These are phyloP conservation scores for Schizopygopsis pylzovi DNA, from an alignment of 2,797 vertebrate species.

Conservation along the genomic window DNA sequence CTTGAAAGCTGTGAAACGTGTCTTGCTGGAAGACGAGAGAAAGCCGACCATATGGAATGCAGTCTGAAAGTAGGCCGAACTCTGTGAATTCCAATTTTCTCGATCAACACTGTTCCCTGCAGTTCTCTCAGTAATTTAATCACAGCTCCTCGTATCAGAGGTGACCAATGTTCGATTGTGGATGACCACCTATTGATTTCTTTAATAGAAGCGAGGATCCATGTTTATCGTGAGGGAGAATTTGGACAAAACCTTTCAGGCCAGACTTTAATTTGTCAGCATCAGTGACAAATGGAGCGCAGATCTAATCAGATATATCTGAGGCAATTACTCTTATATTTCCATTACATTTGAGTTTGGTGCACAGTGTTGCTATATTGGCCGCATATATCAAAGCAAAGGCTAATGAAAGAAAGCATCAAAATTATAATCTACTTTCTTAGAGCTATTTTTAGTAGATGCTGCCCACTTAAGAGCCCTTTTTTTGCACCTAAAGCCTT, in stretches of 20 bases:
- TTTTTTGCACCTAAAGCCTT: constrained; percentile 21
- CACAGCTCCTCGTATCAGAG: not conserved
- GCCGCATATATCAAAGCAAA: constrained; percentile 39
- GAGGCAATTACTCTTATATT: constrained; percentile 46
- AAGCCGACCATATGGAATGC: constrained; percentile 38
- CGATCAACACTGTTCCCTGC: constrained; percentile 5
- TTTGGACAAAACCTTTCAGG: constrained; percentile 25
- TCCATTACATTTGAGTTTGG: constrained; percentile 50
- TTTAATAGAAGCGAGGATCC: not conserved
- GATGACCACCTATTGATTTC: not conserved
- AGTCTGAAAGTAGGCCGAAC: constrained; percentile 50
- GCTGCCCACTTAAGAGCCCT: constrained; percentile 20
- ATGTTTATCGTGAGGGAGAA: not conserved
- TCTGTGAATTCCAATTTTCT: constrained; percentile 6
- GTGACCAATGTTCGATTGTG: not conserved
- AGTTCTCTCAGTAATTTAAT: not conserved
- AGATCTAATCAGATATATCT: constrained; percentile 44
- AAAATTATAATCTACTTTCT: constrained; percentile 38
- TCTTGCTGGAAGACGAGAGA: constrained; percentile 56
- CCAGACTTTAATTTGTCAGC: constrained; percentile 35
- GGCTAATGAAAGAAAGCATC: constrained; percentile 41
- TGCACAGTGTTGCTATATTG: constrained; percentile 33
- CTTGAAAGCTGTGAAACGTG: constrained; percentile 61
- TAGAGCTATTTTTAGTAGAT: constrained; percentile 24
- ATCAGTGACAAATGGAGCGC: constrained; percentile 25